Conservation (phyloP, 2,888 invertebrate species). For the Beris morrisii region DNA sequence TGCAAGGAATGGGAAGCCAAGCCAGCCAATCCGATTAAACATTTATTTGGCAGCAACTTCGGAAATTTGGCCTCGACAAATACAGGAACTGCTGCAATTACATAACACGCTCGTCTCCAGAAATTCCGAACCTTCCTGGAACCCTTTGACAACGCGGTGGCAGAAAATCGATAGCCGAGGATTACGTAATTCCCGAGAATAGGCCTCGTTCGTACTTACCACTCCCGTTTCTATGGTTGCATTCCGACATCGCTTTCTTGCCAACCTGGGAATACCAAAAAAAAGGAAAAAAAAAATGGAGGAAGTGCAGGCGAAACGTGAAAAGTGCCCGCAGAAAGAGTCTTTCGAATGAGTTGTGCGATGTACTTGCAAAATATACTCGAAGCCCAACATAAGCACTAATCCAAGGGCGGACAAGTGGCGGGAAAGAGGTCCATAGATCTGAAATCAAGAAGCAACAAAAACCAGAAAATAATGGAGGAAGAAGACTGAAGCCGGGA, state of each 20-base stretch:
- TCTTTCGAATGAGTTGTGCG: constrained; percentile 14
- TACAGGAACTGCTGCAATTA: constrained; percentile 3
- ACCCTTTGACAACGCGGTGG: constrained; percentile 24
- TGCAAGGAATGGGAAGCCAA: too few species aligned
- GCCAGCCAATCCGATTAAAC: too few species aligned
- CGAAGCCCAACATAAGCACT: constrained; percentile 13
- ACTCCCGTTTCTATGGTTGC: constrained; percentile 37
- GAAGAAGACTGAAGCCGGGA: too few species aligned
- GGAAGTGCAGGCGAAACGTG: constrained; percentile 31
- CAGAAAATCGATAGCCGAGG: constrained; percentile 34
- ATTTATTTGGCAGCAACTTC: too few species aligned
- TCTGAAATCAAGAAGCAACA: background rate
- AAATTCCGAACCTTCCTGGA: constrained; percentile 23
- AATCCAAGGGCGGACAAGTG: background rate
- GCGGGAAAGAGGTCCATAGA: constrained; percentile 1
- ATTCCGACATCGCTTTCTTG: constrained; percentile 23
- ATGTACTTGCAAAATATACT: constrained; percentile 28
- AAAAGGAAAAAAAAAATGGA: constrained; percentile 30
- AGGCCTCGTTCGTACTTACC: constrained; percentile 9
- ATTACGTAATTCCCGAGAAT: constrained; percentile 33
- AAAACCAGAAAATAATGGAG: too few species aligned
- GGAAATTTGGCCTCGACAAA: too few species aligned
- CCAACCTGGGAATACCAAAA: constrained; percentile 23
- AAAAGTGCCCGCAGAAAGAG: constrained; percentile 24
- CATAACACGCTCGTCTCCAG: background rate